Conservation (phyloP, 2,113 vertebrate genomes). For the Anthoscopus minutus region DNA sequence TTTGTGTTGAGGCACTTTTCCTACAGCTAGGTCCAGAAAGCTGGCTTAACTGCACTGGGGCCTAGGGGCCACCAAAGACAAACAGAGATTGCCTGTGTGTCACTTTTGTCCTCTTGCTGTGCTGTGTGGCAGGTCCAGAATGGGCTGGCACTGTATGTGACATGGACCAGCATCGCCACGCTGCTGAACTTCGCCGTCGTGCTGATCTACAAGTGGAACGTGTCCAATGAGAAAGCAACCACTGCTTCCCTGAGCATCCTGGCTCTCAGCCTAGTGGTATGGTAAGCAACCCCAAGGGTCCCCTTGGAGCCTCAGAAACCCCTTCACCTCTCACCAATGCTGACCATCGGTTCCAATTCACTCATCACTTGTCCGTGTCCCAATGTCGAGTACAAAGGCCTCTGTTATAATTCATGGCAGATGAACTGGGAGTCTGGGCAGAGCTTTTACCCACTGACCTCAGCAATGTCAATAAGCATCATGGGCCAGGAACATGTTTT, state of each 20-base stretch:
- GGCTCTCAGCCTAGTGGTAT: slow-evolving; percentile 64
- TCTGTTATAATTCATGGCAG: neutral
- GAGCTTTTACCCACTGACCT: neutral
- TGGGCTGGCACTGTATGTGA: slow-evolving; percentile 75
- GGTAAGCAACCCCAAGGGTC: slow-evolving; percentile 53
- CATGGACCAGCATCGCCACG: slow-evolving; percentile 77
- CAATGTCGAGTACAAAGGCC: neutral
- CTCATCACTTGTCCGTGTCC: neutral
- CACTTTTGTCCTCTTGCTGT: neutral
- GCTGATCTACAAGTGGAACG: slow-evolving; percentile 65
- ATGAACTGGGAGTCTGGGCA: neutral
- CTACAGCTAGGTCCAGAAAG: neutral
- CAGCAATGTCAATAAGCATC: neutral
- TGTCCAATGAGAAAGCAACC: slow-evolving; percentile 60
- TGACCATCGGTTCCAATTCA: neutral
- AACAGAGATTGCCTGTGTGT: neutral
- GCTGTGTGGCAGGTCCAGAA: slow-evolving; percentile 74
- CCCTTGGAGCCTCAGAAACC: neutral
- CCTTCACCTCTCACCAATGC: neutral
- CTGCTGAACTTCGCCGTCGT: slow-evolving; percentile 78
- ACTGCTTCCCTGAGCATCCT: slow-evolving; percentile 75
- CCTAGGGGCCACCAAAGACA: neutral
- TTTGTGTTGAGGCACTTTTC: neutral
- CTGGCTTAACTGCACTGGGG: neutral
- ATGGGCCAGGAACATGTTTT: neutral